Conservation (phyloP, 2,113 vertebrate genomes). For the Pelmatolapia mariae region DNA sequence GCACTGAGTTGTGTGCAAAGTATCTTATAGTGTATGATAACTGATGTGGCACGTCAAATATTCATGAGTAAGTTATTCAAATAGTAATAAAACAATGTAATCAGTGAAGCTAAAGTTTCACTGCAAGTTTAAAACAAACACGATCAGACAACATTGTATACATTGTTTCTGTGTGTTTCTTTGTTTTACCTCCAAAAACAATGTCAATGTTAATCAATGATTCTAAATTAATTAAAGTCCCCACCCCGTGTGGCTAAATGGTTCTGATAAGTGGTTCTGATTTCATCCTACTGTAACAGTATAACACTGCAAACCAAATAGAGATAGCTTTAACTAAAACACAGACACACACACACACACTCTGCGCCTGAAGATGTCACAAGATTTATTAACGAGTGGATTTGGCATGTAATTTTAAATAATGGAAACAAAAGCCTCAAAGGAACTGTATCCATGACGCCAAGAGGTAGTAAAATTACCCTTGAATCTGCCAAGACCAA, state of each 20-base stretch:
- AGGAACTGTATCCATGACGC: constrained; percentile 47
- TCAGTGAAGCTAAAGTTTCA: background rate
- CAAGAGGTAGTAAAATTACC: constrained; percentile 62
- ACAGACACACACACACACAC: background rate
- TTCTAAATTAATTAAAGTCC: background rate
- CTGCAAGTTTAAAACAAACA: background rate
- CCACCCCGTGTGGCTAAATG: background rate
- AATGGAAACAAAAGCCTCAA: constrained; percentile 51
- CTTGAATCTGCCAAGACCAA: constrained; percentile 62
- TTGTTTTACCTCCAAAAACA: background rate
- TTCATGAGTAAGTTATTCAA: background rate
- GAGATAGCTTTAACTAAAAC: background rate
- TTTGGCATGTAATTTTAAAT: constrained; percentile 41
- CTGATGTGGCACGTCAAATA: background rate
- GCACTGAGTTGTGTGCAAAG: background rate
- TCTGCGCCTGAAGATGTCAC: background rate
- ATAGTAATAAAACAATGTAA: background rate
- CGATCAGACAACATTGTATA: background rate
- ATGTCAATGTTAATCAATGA: background rate
- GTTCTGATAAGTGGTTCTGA: background rate
- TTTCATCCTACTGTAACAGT: background rate
- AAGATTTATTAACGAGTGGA: constrained; percentile 5
- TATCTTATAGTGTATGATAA: background rate
- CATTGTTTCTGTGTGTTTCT: background rate
- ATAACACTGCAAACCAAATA: background rate